These are phyloP conservation scores for Spatulosminthurus flaviceps DNA, from an alignment of 2,888 invertebrate species.

Conservation along the genomic window DNA sequence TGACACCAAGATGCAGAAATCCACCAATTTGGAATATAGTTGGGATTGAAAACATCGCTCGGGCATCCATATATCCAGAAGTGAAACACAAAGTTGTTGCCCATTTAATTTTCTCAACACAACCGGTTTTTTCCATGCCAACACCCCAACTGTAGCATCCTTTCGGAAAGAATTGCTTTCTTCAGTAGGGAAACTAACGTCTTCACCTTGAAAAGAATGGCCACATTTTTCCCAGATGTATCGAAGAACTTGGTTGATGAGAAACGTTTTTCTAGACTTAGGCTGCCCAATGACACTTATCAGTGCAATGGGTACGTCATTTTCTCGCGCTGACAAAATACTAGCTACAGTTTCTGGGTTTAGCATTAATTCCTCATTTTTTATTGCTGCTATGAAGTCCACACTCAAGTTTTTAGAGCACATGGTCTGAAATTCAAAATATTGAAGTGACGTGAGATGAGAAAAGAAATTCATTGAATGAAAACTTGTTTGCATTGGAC, in stretches of 20 bases:
- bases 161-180: background rate
- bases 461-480: too few species aligned
- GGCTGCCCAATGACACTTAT: background rate
- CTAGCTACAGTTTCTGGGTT: background rate
- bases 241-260: background rate
- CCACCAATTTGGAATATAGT: background rate
- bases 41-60: background rate
- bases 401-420: background rate
- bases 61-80: background rate
- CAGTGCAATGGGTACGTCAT: background rate
- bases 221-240: background rate
- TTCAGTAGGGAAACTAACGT: background rate
- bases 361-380: background rate
- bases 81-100: background rate
- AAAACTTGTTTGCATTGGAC: too few species aligned
- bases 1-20: background rate
- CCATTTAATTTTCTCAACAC: background rate
- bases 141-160: background rate
- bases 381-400: background rate
- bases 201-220: background rate
- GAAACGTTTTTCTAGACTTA: background rate
- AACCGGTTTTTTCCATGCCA: background rate
- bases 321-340: background rate
- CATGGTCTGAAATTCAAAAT: background rate
- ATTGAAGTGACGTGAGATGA: too few species aligned